Percentiles rank a stretch among this genome's conserved stretches.
Conservation (phyloP, 2,797 vertebrate genomes). For the Rhinella marina region DNA sequence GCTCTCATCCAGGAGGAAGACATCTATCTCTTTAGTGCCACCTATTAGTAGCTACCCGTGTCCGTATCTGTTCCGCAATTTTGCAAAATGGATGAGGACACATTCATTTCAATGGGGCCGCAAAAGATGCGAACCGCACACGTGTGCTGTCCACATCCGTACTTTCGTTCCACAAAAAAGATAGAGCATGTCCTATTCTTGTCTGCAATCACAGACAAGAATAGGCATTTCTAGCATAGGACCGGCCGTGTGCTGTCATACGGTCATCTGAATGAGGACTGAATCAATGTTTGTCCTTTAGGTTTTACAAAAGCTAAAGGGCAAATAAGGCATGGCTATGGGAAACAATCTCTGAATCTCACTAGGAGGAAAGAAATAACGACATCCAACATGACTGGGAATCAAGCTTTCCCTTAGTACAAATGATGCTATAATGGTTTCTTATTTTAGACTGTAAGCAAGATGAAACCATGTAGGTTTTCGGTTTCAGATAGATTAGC, state of each 20-base stretch:
- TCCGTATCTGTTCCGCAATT: too few species aligned
- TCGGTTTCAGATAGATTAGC: neutral
- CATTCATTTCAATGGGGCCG: neutral
- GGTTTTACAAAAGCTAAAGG: neutral
- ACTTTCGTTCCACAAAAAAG: too few species aligned
- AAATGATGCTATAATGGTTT: slow-evolving; percentile 1
- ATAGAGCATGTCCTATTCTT: too few species aligned
- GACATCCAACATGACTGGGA: neutral
- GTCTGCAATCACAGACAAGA: too few species aligned
- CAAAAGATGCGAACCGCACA: too few species aligned
- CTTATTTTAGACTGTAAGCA: slow-evolving; percentile 15
- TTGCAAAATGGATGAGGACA: too few species aligned
- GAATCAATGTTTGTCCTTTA: neutral
- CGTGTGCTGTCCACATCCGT: too few species aligned
- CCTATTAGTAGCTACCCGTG: too few species aligned
- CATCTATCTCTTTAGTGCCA: too few species aligned
- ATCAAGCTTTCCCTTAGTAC: neutral
- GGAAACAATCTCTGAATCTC: neutral
- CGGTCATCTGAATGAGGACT: neutral
- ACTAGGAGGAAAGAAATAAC: neutral
- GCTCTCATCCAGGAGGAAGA: too few species aligned
- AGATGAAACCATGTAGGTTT: slow-evolving; percentile 27
- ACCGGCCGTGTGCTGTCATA: too few species aligned
- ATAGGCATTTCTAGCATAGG: too few species aligned
- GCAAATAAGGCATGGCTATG: neutral